These are phyloP conservation scores for Ceraclea dissimilis DNA, from an alignment of 2,888 invertebrate genomes.

Conservation along the genomic window DNA sequence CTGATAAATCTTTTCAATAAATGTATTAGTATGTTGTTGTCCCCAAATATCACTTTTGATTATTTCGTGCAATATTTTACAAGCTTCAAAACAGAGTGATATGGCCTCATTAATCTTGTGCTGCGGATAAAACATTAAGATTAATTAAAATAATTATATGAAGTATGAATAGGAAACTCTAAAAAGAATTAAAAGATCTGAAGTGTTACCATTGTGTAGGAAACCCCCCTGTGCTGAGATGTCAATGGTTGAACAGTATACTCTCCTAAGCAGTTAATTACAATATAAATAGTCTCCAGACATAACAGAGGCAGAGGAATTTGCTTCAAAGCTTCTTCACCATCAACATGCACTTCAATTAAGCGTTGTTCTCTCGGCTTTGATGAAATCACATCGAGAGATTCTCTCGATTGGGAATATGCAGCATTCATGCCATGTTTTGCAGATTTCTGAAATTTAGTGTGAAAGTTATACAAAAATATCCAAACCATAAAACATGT, in stretches of 20 bases:
- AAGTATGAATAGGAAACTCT: too few relatives aligned
- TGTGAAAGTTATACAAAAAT: too few relatives aligned
- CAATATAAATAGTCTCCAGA: conserved; percentile 35
- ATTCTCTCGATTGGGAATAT: too few relatives aligned
- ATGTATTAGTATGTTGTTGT: conserved; percentile 37
- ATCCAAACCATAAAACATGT: too few relatives aligned
- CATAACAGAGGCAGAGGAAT: conserved; percentile 41
- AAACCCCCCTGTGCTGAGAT: background rate
- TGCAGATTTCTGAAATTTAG: too few relatives aligned
- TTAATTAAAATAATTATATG: too few relatives aligned
- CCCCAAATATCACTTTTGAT: conserved; percentile 51
- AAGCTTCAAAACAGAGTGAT: conserved; percentile 41
- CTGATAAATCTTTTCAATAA: conserved; percentile 43
- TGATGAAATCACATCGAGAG: too few relatives aligned
- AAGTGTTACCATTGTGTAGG: background rate
- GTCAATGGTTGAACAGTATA: conserved; percentile 5
- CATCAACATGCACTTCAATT: conserved; percentile 1
- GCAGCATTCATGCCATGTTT: too few relatives aligned
- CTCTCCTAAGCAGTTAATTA: conserved; percentile 33
- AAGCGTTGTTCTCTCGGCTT: background rate
- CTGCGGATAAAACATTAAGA: too few relatives aligned
- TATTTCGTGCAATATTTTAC: conserved; percentile 46
- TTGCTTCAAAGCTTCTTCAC: conserved; percentile 33
- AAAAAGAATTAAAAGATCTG: background rate
- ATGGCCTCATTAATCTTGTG: conserved; percentile 43